Evolutionary conservation across 1,140 invertebrate genomes (phyloP).

Genomic region (Sipha flava): DNA sequence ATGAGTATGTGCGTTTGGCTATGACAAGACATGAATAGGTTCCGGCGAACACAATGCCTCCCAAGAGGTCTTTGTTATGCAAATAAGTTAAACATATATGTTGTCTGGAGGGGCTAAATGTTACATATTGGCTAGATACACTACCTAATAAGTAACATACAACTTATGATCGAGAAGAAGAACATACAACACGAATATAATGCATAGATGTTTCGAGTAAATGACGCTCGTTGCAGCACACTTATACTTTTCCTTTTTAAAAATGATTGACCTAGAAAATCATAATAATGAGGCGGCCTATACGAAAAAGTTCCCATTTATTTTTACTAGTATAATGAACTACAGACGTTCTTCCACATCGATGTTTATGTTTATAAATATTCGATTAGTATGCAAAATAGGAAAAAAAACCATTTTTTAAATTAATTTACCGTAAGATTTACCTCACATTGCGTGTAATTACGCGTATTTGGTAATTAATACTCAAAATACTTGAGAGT

Average conservation of each 20-base stretch:
- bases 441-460: no score
- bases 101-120: constrained; percentile 19
- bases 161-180: not conserved
- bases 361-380: not conserved
- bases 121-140: constrained; percentile 26
- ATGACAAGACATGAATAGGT: constrained; percentile 31
- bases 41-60: constrained; percentile 21
- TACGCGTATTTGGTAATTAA: not conserved
- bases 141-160: not conserved
- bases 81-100: constrained; percentile 30
- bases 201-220: not conserved
- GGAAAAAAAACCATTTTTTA: not conserved
- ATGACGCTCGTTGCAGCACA: not conserved
- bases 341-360: no score
- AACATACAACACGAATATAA: not conserved
- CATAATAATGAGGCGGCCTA: not conserved
- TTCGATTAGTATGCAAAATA: not conserved
- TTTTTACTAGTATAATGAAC: not conserved
- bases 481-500: not conserved
- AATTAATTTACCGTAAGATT: not conserved
- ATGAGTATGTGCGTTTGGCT: not conserved
- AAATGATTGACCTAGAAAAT: not conserved
- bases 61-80: constrained; percentile 32
- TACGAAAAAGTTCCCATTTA: not conserved
- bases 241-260: constrained; percentile 19